Conservation (phyloP, 2,113 vertebrate genomes). For the Chionodraco myersi region DNA sequence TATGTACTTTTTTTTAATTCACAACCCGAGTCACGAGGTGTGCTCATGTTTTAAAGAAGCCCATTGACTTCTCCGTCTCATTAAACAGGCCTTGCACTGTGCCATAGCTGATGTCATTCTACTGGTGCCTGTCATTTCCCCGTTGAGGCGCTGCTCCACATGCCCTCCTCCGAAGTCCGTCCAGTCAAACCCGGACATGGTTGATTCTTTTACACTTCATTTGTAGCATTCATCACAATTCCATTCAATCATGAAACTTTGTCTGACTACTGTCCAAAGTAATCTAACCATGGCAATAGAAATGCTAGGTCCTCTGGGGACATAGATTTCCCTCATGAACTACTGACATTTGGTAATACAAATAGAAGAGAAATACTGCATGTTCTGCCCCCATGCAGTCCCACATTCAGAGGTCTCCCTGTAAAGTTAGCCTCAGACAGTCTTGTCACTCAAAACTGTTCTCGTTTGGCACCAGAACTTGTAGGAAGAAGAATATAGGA, state of each 20-base stretch:
- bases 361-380: conserved; percentile 29
- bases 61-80: conserved; percentile 68
- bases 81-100: conserved; percentile 66
- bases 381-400: neutral
- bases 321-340: conserved; percentile 40
- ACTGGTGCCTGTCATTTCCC: conserved; percentile 76
- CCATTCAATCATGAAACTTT: conserved; percentile 67
- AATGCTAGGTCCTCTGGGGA: conserved; percentile 33
- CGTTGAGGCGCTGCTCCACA: conserved; percentile 55
- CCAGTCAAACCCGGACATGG: conserved; percentile 63
- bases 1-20: conserved; percentile 66
- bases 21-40: conserved; percentile 48
- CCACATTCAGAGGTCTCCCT: neutral
- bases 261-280: conserved; percentile 55
- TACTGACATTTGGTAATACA: conserved; percentile 52
- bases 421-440: neutral
- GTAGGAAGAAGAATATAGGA: neutral
- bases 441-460: neutral
- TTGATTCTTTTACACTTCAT: conserved; percentile 78
- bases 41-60: conserved; percentile 63
- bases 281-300: conserved; percentile 47
- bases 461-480: neutral
- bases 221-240: conserved; percentile 71
- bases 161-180: conserved; percentile 53
- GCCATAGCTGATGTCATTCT: conserved; percentile 77